Evolutionary conservation across 2,797 vertebrate species (phyloP), one percentile per base, ranked within the genome.

Genomic region (Phoxinus dragarum): DNA sequence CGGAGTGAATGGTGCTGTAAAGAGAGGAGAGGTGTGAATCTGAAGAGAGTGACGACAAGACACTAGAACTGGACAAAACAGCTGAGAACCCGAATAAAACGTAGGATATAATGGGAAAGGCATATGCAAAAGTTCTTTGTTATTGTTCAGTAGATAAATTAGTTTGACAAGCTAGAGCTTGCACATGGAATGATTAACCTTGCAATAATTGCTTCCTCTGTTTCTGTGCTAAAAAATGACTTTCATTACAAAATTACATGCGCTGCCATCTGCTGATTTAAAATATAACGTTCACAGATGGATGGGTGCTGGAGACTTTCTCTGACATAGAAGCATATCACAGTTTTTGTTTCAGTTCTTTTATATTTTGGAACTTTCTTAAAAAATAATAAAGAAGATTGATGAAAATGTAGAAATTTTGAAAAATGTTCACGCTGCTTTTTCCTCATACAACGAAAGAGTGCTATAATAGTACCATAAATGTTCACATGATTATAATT

Each of bases 21-120:
- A 93, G 85, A 85, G 85, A 88, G 86, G 81, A 75, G 61, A 83
- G 84, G 61, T 85, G 88, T 42, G 64, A 88, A 9, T 79, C 27
- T 21, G 66, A 42, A 76, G 87, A 73, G 85, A 89, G 44, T 71
- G 89, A 5, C 23, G 89, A 5, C 23, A 85, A 84, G 79, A 77
- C 1, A 66, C 81, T 47, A 23, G 49, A 6, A 54, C 40, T 36
- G 14, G 21, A 36, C 5, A 86, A 64, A 76, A 87, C 84, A 19
- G 61, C 9, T 23, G 21, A 83, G 61, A 3, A 84, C 71, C 61
- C 3, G 71, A 81, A 61, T 61, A 76, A 81, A 68, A 81, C 1
- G 2, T 71, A 69, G n/a, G 52, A 64, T 5, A 17, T 9, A 47
- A 47, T 49, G 21, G 52, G 66, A 84, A 88, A 64, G 34, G 54